A percentile compares a stretch with the other conserved stretches of the same genome.
phyloP scores from a whole-genome alignment of 2,113 vertebrate species.

The rat (Rattus norvegicus) region GRCr8 NC_086035.1:21991001-21991500 shows the following conservation, averaged over 20 bases:
- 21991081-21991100: slow-evolving; percentile 58
- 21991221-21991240: neutral
- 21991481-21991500: slow-evolving; percentile 36
- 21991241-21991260: neutral
- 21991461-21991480: slow-evolving; percentile 33
- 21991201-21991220: neutral
- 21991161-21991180: accelerated
- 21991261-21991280: neutral
- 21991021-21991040: slow-evolving; percentile 36
- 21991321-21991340: neutral
- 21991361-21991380: slow-evolving; percentile 6
- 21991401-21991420: slow-evolving; percentile 11
- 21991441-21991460: neutral
- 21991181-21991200: neutral
- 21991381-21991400: neutral
- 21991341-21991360: neutral
- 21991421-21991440: neutral
- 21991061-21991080: slow-evolving; percentile 27
- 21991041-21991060: neutral
- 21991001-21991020: slow-evolving; percentile 54
- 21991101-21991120: slow-evolving; percentile 42
- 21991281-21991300: neutral
- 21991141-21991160: neutral
- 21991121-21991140: slow-evolving; percentile 7
- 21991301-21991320: neutral